Conservation (phyloP, 2,888 invertebrate genomes). For the Mesochorus sp. region DNA sequence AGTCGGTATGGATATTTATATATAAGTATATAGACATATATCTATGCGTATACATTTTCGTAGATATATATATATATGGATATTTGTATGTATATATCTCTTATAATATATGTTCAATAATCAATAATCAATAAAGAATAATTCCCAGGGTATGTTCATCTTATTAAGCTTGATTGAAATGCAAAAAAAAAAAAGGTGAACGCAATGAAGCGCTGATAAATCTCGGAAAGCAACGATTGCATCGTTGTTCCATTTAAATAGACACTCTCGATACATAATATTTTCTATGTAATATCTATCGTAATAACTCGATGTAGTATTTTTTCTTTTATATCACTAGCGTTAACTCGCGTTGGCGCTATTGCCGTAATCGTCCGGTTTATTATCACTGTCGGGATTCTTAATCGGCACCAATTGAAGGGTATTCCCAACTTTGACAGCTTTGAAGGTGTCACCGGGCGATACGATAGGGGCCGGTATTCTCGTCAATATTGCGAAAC, state of each 20-base stretch:
- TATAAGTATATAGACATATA: conserved; percentile 29
- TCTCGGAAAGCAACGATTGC: conserved; percentile 11
- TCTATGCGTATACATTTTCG: conserved; percentile 25
- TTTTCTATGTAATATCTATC: not conserved
- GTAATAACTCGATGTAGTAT: not conserved
- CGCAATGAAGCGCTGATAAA: not conserved
- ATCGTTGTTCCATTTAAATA: conserved; percentile 10
- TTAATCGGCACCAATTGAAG: conserved; percentile 72
- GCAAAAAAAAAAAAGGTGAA: conserved; percentile 4
- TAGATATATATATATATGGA: not conserved
- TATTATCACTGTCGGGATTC: conserved; percentile 20
- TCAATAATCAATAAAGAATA: conserved; percentile 37
- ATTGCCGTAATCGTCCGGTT: conserved; percentile 25
- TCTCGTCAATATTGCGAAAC: conserved; percentile 68
- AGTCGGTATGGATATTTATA: not conserved
- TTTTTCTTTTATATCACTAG: conserved; percentile 23
- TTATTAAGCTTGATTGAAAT: conserved; percentile 21
- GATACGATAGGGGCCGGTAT: conserved; percentile 68
- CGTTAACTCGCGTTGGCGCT: conserved; percentile 50
- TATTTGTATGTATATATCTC: not conserved
- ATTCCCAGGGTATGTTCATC: conserved; percentile 23
- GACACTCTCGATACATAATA: not conserved
- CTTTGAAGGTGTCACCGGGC: conserved; percentile 73
- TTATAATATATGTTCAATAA: conserved; percentile 27
- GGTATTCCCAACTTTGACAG: conserved; percentile 74